Base-by-base conservation (phyloP, 2,888 invertebrate species). In the Meta bourneti region DNA sequence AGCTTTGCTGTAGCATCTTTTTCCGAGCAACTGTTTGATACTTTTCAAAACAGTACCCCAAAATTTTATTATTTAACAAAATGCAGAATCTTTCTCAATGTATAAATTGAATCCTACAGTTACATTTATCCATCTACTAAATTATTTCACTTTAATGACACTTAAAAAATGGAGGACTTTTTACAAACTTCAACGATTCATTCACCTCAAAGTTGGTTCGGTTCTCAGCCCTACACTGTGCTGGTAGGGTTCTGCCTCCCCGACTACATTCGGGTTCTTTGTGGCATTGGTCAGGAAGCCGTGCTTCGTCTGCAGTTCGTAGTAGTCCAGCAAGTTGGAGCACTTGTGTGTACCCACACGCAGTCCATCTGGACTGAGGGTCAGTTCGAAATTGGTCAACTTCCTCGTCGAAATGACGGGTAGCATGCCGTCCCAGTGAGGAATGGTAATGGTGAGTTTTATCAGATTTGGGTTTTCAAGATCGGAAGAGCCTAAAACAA, bases 371-470 rank as follows among this genome's bases (percentile, higher is more conserved):
- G 94, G 94, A 92, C 94, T 94, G 16, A 95, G 94, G 6, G 94
- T 94, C 49, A 95, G 93, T 90, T 95, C 95, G 93, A 95, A 95
- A 94, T 95, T 95, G 52, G 95, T 94, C 71, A 95, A 93, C 54
- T 93, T 93, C 1, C 94, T 93, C 1, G 95, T 95, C 11, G 95
- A 95, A 49, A 95, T 93, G 34, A 94, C 94, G 0, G 95, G 95
- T 20, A 95, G 91, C 94, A 95, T 94, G 20, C 95, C 95, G 93
- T 95, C 95, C 83, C 94, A 94, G 93, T 95, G 95, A 0, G 95
- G 95, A 71, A 95, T 93, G 16, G 93, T 94, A 8, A 95, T 94
- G 6, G 94, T 94, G 69, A 95, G 90, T 20, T 94, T 94, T 9
- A 95, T 94, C 77, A 94, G 94, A 93, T 95, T 95, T 6, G 95